phyloP scores from a whole-genome alignment of 2,113 vertebrate species.

The Mystacornis crossleyi region DNA sequence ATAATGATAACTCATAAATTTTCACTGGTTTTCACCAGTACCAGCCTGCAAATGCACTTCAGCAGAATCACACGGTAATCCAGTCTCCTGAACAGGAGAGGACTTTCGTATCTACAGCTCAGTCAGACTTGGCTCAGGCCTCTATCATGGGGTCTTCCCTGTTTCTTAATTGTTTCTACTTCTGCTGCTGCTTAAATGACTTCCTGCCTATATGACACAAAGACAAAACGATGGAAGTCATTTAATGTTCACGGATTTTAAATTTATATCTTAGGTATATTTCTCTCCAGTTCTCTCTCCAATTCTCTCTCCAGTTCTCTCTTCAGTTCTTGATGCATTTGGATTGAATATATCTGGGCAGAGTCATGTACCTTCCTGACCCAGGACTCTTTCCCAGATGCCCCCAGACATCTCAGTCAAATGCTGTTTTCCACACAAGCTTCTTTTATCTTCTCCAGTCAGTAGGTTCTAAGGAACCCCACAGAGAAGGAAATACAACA shows the following conservation, averaged over 20 bases:
- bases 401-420: neutral
- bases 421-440: neutral
- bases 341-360: neutral
- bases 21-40: neutral
- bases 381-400: neutral
- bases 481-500: neutral
- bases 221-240: neutral
- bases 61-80: neutral
- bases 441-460: neutral
- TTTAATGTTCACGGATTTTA: neutral
- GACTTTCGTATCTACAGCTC: neutral
- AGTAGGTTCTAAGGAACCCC: neutral
- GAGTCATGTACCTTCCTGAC: neutral
- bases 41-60: neutral
- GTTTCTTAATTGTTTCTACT: neutral
- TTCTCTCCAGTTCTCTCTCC: no score
- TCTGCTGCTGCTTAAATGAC: neutral
- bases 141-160: neutral
- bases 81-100: neutral
- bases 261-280: neutral
- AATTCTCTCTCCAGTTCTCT: no score
- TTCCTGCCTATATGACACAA: neutral
- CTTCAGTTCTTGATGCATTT: neutral
- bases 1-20: neutral
- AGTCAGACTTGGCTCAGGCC: neutral